Evolutionary conservation across 2,113 vertebrate species (phyloP).

Genomic region (Carettochelys insculpta): DNA sequence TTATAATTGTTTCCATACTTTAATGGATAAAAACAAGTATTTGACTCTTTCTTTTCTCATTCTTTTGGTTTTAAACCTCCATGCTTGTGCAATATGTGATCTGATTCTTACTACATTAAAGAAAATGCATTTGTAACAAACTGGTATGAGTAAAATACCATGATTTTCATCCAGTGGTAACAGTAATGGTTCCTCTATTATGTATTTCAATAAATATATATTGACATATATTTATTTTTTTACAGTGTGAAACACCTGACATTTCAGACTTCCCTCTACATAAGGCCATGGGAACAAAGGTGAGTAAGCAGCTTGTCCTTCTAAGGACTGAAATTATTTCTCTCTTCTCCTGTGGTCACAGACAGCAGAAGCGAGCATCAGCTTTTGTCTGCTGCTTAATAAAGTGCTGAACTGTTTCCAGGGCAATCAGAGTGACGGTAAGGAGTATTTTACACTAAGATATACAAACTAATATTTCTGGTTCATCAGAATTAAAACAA

Average conservation of each 20-base stretch:
- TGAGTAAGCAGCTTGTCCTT: not conserved
- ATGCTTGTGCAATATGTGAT: no score
- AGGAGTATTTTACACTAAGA: no score
- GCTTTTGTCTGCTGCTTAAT: no score
- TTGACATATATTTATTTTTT: no score
- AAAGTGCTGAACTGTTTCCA: no score
- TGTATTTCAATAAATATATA: no score
- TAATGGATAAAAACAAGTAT: not conserved
- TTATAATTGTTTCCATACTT: not conserved
- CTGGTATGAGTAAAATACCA: not conserved
- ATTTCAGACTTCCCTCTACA: not conserved
- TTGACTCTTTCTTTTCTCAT: no score
- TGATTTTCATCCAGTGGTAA: not conserved
- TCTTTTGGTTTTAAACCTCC: no score
- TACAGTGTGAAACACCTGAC: not conserved
- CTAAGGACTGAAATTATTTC: not conserved
- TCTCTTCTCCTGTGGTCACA: not conserved
- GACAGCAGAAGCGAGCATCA: no score
- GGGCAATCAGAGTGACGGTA: no score
- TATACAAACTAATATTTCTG: no score
- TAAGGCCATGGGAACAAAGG: not conserved
- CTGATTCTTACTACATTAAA: no score
- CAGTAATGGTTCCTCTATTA: not conserved
- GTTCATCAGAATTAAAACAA: not conserved
- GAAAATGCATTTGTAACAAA: not conserved